A percentile compares a stretch with the other conserved stretches of the same genome.
phyloP scores from a whole-genome alignment of 2,888 invertebrate genomes.

The Aphelenchoides bicaudatus region DNA sequence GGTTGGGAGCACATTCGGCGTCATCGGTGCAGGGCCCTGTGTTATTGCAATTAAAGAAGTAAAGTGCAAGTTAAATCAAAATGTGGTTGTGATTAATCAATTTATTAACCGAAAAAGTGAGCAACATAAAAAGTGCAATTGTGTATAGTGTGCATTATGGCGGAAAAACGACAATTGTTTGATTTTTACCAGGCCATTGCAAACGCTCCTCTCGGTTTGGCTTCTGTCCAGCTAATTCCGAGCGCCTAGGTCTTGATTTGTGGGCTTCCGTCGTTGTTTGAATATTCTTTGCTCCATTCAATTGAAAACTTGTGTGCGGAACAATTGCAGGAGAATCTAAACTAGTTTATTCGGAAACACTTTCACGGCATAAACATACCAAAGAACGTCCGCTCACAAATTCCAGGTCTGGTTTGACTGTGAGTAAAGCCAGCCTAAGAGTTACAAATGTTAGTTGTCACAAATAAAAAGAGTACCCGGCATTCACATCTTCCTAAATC shows the following conservation, averaged over 20 bases:
- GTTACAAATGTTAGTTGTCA: no score
- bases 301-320: no score
- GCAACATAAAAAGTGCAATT: neutral
- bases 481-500: conserved; percentile 56
- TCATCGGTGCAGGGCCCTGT: conserved; percentile 38
- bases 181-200: conserved; percentile 51
- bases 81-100: neutral
- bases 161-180: neutral
- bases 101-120: conserved; percentile 8
- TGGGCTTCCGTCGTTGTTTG: neutral
- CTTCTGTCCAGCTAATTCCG: neutral
- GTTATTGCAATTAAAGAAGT: neutral
- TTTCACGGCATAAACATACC: neutral
- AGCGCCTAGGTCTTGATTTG: conserved; percentile 6
- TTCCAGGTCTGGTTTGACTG: conserved; percentile 26
- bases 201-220: conserved; percentile 41
- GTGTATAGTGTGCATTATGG: no score
- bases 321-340: conserved; percentile 6
- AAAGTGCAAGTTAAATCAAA: neutral
- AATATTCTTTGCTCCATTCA: neutral
- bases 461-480: no score
- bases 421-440: conserved; percentile 43
- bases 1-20: conserved; percentile 33
- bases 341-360: neutral
- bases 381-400: conserved; percentile 25